phyloP scores from a whole-genome alignment of 1,140 invertebrate genomes.

The Globodera ellingtonae region DNA sequence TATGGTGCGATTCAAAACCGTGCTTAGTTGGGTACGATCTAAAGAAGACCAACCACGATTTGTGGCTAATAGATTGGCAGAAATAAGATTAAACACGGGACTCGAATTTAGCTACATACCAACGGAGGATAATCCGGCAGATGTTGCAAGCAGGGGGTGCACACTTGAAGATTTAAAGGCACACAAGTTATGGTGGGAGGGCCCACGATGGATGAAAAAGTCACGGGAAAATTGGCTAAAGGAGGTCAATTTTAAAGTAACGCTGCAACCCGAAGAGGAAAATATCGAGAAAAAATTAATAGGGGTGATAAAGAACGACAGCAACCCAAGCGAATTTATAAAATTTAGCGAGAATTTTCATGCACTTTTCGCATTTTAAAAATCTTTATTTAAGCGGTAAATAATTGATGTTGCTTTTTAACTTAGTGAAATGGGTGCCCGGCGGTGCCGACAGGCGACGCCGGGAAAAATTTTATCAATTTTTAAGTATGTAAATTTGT shows the following conservation, averaged over 20 bases:
- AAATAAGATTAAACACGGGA: neutral
- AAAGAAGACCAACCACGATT: neutral
- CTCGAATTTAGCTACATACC: neutral
- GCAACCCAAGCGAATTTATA: neutral
- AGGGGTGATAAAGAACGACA: neutral
- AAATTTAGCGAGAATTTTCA: neutral
- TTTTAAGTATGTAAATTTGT: too few species aligned
- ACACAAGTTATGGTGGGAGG: neutral
- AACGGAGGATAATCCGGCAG: neutral
- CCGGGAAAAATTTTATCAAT: too few species aligned
- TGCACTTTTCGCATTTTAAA: too few species aligned
- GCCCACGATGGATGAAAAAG: neutral
- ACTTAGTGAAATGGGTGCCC: too few species aligned
- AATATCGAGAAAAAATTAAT: neutral
- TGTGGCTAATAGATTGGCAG: neutral
- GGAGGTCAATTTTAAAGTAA: neutral
- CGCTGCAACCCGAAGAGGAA: neutral
- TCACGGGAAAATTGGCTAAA: neutral
- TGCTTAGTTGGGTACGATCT: neutral
- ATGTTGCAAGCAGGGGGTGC: slow-evolving; percentile 4
- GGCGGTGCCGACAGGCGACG: too few species aligned
- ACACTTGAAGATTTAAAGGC: neutral
- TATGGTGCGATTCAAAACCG: slow-evolving; percentile 12
- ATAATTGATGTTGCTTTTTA: too few species aligned
- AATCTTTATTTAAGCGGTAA: too few species aligned